Evolutionary conservation across 2,888 invertebrate species (phyloP).

Genomic region (Acrocera orbiculus): DNA sequence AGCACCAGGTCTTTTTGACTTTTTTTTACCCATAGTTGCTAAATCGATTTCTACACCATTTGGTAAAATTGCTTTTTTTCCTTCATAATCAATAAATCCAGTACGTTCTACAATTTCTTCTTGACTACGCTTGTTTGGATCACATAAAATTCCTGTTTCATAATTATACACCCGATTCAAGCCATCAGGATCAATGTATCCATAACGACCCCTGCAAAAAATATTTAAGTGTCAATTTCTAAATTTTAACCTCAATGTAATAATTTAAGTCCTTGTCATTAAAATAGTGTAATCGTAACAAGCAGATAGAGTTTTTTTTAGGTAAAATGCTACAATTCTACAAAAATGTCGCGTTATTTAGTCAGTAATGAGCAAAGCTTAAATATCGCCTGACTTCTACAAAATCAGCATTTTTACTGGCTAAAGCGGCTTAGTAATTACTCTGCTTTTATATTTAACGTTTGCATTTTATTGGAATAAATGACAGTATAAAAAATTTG

Average conservation of each 20-base stretch:
- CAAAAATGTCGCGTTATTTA: neutral
- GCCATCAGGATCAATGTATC: conserved; percentile 71
- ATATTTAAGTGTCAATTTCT: too few relatives aligned
- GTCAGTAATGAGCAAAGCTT: too few relatives aligned
- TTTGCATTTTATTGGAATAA: too few relatives aligned
- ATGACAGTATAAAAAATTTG: too few relatives aligned
- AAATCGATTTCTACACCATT: conserved; percentile 56
- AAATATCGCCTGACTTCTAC: too few relatives aligned
- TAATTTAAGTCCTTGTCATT: too few relatives aligned
- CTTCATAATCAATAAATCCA: conserved; percentile 55
- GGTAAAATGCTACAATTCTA: neutral
- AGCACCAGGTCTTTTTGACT: conserved; percentile 44
- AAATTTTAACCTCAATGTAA: too few relatives aligned
- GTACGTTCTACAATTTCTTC: conserved; percentile 36
- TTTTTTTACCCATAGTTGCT: conserved; percentile 47
- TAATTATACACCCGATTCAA: conserved; percentile 64
- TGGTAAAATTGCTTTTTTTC: conserved; percentile 52
- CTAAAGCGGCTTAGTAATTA: too few relatives aligned
- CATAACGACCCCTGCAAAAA: conserved; percentile 59
- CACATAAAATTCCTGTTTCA: conserved; percentile 56
- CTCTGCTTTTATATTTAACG: too few relatives aligned
- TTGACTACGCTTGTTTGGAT: conserved; percentile 31
- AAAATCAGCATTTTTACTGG: too few relatives aligned
- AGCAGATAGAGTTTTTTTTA: neutral
- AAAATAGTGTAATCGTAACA: too few relatives aligned